phyloP scores from a whole-genome alignment of 2,888 invertebrate genomes.

The Dione vanillae region DNA sequence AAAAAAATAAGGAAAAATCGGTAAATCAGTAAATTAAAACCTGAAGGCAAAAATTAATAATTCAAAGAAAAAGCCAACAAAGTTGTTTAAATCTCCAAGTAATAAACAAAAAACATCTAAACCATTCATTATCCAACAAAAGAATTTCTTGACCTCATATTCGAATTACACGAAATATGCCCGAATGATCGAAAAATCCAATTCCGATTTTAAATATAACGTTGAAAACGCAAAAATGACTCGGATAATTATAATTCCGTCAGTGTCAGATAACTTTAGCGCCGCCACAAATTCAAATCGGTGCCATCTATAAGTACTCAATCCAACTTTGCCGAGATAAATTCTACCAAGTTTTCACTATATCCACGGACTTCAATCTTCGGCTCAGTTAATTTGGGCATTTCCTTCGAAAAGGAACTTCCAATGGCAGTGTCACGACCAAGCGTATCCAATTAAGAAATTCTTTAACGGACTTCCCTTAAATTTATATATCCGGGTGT shows the following conservation, averaged over 20 bases:
- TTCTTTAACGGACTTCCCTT: constrained; percentile 47
- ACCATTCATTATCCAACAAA: neutral
- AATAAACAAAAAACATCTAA: neutral
- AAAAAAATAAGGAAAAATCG: too few relatives aligned
- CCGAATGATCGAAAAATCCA: neutral
- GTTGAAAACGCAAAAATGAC: constrained; percentile 33
- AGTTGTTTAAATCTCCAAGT: too few relatives aligned
- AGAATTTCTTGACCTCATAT: constrained; percentile 8
- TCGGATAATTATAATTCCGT: constrained; percentile 48
- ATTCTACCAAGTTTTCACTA: constrained; percentile 55
- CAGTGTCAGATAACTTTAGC: constrained; percentile 48
- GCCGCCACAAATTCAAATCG: constrained; percentile 48
- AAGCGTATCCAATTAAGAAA: constrained; percentile 50
- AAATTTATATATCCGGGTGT: constrained; percentile 38
- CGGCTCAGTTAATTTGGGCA: constrained; percentile 53
- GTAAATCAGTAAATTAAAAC: too few relatives aligned
- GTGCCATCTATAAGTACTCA: constrained; percentile 46
- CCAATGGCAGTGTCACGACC: constrained; percentile 47
- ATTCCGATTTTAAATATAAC: constrained; percentile 13
- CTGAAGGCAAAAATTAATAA: too few relatives aligned
- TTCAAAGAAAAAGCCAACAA: too few relatives aligned
- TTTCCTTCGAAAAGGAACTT: constrained; percentile 48
- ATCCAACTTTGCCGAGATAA: constrained; percentile 58
- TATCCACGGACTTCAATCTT: constrained; percentile 52
- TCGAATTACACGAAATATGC: constrained; percentile 6